Percentiles rank a stretch among this genome's conserved stretches.
These are phyloP conservation scores for Diplolepis rosae DNA, from an alignment of 2,888 invertebrate species.

Conservation along the genomic window DNA sequence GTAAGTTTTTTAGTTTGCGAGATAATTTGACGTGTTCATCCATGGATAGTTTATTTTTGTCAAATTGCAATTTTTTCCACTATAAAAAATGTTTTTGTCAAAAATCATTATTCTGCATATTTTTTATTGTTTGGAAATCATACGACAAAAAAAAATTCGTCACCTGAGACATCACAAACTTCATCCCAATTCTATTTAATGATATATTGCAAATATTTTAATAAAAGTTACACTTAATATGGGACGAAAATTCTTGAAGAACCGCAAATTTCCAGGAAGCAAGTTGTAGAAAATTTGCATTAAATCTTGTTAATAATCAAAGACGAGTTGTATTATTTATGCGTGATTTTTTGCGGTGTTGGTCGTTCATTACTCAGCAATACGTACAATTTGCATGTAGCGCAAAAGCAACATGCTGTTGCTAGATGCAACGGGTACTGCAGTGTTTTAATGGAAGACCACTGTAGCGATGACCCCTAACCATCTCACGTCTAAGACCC, in stretches of 20 bases:
- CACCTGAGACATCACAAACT: too few relatives aligned
- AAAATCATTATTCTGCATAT: too few relatives aligned
- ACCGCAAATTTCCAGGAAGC: neutral
- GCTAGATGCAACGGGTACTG: slow-evolving; percentile 5
- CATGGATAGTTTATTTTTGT: too few relatives aligned
- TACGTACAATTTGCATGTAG: slow-evolving; percentile 19
- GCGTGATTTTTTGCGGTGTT: slow-evolving; percentile 32
- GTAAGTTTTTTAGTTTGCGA: too few relatives aligned
- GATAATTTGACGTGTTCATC: too few relatives aligned
- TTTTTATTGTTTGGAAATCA: too few relatives aligned
- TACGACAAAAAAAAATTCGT: too few relatives aligned
- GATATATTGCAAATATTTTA: neutral
- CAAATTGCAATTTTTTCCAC: too few relatives aligned
- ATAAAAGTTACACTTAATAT: neutral
- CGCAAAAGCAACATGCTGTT: slow-evolving; percentile 30
- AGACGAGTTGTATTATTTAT: slow-evolving; percentile 41
- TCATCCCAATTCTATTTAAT: too few relatives aligned
- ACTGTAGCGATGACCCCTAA: slow-evolving; percentile 40
- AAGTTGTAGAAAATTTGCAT: slow-evolving; percentile 31
- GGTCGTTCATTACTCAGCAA: slow-evolving; percentile 37
- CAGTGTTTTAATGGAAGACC: slow-evolving; percentile 46
- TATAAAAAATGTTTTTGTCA: too few relatives aligned
- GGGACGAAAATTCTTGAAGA: neutral
- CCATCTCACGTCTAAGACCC: slow-evolving; percentile 17
- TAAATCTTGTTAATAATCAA: slow-evolving; percentile 42